Conservation (phyloP, 2,113 vertebrate species). For the Marmota flaviventris region DNA sequence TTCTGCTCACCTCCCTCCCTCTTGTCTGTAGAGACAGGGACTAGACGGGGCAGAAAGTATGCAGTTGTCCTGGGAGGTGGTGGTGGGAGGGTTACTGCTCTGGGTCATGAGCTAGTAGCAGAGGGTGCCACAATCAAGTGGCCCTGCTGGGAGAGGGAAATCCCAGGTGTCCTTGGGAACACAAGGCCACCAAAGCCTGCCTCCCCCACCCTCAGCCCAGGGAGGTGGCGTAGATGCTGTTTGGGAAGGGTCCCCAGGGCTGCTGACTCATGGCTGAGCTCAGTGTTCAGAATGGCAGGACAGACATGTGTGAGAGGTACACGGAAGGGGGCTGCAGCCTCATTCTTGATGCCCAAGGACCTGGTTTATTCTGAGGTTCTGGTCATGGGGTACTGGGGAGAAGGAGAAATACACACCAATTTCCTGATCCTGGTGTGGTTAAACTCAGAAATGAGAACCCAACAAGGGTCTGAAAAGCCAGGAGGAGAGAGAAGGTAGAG, state of each 20-base stretch:
- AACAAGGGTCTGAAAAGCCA: not conserved
- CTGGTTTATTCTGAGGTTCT: not conserved
- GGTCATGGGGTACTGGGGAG: not conserved
- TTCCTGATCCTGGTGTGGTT: not conserved
- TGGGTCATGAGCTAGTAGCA: not conserved
- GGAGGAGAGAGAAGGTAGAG: not conserved
- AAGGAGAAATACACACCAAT: not conserved
- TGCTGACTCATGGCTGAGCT: not conserved
- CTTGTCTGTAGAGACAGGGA: not conserved
- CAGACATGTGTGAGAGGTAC: accelerated
- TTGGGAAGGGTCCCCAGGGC: not conserved
- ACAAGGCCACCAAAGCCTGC: too few species aligned
- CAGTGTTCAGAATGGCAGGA: too few species aligned
- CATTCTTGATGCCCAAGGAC: too few species aligned
- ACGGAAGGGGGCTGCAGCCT: not conserved
- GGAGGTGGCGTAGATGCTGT: too few species aligned
- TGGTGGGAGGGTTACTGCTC: too few species aligned
- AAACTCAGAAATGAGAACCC: not conserved
- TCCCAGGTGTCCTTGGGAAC: too few species aligned
- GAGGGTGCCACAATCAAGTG: not conserved
- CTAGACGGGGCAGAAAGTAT: not conserved
- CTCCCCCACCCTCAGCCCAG: not conserved
- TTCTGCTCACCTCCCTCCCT: not conserved
- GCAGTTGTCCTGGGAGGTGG: not conserved
- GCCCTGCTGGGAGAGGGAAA: not conserved